Evolutionary conservation across 2,888 invertebrate species (phyloP), one percentile per base, ranked within the genome.

Genomic region (Spisula subtruncata): DNA sequence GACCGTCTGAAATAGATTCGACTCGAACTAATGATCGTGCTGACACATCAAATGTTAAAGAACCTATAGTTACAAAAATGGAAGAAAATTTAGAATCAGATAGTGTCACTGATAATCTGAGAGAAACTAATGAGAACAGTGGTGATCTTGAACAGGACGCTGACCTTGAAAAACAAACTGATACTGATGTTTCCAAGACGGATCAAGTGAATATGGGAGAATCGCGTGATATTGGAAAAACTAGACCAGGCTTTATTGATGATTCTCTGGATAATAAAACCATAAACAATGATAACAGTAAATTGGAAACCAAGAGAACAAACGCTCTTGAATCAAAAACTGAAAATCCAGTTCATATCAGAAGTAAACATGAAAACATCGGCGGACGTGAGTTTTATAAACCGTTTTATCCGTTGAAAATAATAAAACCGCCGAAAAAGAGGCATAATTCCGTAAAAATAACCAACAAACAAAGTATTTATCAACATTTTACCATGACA

Each of bases 401-500:
- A 56, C 85, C 51, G 32, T 85, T 79, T 41, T 85, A 85, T 41
- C 80, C 85, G 20, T 41, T 75, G 16, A 75, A 32, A 14, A 75
- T 32, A 75, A 32, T 75, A 0, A 75, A 75, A 75, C 75, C 75
- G 32, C 35, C 75, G 18, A 35, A 32, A 75, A 75, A 75, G 32
- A 25, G 75, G 20, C 75, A 75, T 10, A 75, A 35, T 35, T 75
- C 75, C 2, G n/a, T 81, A n/a, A 48, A 81, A 81, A 48, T 51
- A 12, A 25, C 79, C 51, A 85, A 51, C 81, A 81, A 86, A 66
- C 86, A 81, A 41, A 88, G 80, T 46, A 88, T 88, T 60, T 88
- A 88, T 60, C 87, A 88, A 41, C 87, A 88, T 71, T 88, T 88
- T 56, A 80, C 29, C 10, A 56, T 79, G 83, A 88, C 83, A 0